Percentiles rank a stretch among this genome's conserved stretches.
phyloP scores from a whole-genome alignment of 2,113 vertebrate genomes.

The Indicator maculatus region DNA sequence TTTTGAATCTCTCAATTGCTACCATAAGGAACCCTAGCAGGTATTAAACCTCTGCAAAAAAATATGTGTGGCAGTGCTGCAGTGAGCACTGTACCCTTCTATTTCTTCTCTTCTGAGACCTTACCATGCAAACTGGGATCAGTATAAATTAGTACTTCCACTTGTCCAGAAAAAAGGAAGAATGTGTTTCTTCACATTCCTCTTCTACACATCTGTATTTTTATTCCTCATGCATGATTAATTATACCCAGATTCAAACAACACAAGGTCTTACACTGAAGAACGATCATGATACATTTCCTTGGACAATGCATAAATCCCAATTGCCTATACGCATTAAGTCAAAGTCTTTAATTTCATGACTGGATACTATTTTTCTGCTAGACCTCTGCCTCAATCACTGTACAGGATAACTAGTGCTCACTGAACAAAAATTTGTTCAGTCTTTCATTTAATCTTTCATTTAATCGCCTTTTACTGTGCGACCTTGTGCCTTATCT shows the following conservation, averaged over 20 bases:
- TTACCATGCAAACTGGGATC: background rate
- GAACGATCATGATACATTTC: background rate
- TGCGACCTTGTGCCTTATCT: background rate
- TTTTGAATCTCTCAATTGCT: background rate
- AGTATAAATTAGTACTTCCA: background rate
- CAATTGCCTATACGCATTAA: background rate
- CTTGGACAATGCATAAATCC: background rate
- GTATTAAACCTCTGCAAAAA: background rate
- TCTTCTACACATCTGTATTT: background rate
- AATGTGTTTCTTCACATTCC: background rate
- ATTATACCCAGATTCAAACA: constrained; percentile 1
- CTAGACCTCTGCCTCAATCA: background rate
- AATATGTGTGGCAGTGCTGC: background rate
- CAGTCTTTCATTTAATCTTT: constrained; percentile 27
- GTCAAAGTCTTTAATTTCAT: background rate
- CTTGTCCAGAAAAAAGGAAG: background rate
- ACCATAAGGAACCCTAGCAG: background rate
- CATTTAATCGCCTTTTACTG: constrained; percentile 20
- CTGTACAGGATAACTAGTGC: background rate
- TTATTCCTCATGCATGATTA: background rate
- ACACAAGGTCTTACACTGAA: background rate
- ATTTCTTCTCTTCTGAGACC: background rate
- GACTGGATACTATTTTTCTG: background rate
- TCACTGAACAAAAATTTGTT: background rate
- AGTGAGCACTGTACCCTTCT: background rate